Conservation (phyloP, 2,797 vertebrate genomes). For the Brachyalestes nurse region DNA sequence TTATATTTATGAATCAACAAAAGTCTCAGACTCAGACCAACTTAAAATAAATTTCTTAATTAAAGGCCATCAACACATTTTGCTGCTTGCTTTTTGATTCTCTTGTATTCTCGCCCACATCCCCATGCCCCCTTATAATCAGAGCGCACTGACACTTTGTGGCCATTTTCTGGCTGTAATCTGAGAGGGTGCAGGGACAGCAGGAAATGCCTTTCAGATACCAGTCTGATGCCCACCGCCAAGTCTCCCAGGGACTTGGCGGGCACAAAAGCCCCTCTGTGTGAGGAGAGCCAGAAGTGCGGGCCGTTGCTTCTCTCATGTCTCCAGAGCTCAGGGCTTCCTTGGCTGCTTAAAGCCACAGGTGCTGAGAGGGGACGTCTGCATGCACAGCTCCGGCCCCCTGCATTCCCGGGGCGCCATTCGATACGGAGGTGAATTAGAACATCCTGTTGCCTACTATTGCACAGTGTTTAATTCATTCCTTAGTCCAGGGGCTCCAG, state of each 20-base stretch:
- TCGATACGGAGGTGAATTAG: slow-evolving; percentile 51
- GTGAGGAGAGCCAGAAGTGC: slow-evolving; percentile 16
- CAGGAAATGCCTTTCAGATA: slow-evolving; percentile 57
- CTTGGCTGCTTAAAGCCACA: slow-evolving; percentile 49
- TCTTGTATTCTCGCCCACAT: not conserved
- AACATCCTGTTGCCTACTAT: slow-evolving; percentile 46
- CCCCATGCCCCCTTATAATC: slow-evolving; percentile 24
- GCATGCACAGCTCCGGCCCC: slow-evolving; percentile 19
- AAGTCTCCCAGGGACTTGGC: slow-evolving; percentile 33
- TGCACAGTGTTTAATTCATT: slow-evolving; percentile 36
- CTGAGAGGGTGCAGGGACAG: slow-evolving; percentile 28
- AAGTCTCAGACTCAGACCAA: not conserved
- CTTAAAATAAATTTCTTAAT: not conserved
- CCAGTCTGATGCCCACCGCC: slow-evolving; percentile 26
- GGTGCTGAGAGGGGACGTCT: slow-evolving; percentile 55
- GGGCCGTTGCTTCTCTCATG: slow-evolving; percentile 40
- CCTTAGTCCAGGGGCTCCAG: slow-evolving; percentile 23
- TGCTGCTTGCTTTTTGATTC: not conserved
- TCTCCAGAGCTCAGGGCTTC: slow-evolving; percentile 16
- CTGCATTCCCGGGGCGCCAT: slow-evolving; percentile 52
- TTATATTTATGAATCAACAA: not conserved
- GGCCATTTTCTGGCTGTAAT: slow-evolving; percentile 36
- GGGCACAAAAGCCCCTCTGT: slow-evolving; percentile 59
- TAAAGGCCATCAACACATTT: not conserved
- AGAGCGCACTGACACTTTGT: slow-evolving; percentile 5